Evolutionary conservation across 2,797 vertebrate species (phyloP), one percentile per base, ranked within the genome.

Genomic region (Ctenopoma multispine): DNA sequence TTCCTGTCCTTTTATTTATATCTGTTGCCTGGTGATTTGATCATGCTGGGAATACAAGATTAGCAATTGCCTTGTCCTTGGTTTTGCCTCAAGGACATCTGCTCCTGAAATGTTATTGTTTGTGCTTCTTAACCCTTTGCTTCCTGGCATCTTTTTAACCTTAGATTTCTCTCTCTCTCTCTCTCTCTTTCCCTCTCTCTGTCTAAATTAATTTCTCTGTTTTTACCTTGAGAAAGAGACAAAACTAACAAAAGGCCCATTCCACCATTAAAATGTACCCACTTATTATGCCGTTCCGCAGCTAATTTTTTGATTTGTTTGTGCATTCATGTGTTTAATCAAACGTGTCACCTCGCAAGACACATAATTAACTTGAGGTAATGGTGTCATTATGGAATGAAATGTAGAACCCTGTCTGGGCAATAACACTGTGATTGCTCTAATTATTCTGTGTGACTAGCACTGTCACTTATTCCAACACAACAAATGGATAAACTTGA

Each of bases 1-100:
- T 96, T 96, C 96, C 96, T 96, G 94, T 94, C 94, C 95, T 95
- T 96, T 97, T 97, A 97, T 96, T 96, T 96, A 95, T 96, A 95
- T 95, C 94, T 96, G 96, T 97, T 96, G 96, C 96, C 95, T 95
- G 95, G 96, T 96, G 96, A 97, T 96, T 96, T 94, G 95, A 96
- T 96, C 95, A 95, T 96, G 96, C 95, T 94, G 95, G 94, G 96
- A 97, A 96, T 96, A 96, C 95, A 92, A 96, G 95, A 96, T 97
- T 96, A 96, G 95, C 95, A 95, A 96, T 96, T 94, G 95, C 93
- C 75, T 91, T 89, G 95, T 95, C 96, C 96, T 96, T 97, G 94
- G 91, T 92, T 95, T 93, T 87, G 89, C 93, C 95, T 96, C 96
- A 97, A 96, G 96, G 96, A 96, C 96, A 96, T 96, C 95, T 96